Conservation (phyloP, 2,113 vertebrate genomes). For the Oenanthe melanoleuca region DNA sequence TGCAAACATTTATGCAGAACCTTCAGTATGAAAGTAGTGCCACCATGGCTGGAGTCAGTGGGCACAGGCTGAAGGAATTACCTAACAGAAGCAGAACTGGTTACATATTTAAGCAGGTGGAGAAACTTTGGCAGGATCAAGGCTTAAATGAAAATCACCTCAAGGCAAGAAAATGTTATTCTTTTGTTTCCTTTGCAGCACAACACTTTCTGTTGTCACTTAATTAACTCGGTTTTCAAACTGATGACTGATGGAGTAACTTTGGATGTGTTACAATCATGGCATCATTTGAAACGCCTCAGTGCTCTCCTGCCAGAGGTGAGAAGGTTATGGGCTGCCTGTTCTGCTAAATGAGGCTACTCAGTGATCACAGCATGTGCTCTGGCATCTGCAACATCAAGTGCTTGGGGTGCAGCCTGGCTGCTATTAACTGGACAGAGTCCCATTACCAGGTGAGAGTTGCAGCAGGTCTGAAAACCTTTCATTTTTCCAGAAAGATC, state of each 20-base stretch:
- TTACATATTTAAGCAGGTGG: background rate
- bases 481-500: background rate
- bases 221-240: constrained; percentile 38
- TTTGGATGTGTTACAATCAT: background rate
- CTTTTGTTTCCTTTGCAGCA: constrained; percentile 39
- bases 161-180: constrained; percentile 10
- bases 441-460: background rate
- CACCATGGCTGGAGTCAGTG: background rate
- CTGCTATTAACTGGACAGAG: background rate
- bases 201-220: constrained; percentile 14
- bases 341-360: background rate
- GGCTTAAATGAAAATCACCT: constrained; percentile 21
- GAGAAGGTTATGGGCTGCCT: background rate
- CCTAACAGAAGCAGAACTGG: background rate
- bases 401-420: background rate
- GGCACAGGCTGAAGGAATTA: background rate
- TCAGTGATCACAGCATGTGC: background rate
- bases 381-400: background rate
- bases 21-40: background rate
- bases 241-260: constrained; percentile 20
- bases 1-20: background rate
- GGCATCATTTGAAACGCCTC: constrained; percentile 2
- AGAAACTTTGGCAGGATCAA: constrained; percentile 15
- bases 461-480: background rate
- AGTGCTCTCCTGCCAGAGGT: background rate